Percentiles rank a stretch among this genome's conserved stretches.
Evolutionary conservation across 2,888 invertebrate genomes (phyloP).

Genomic region (Pimpla rufipes): DNA sequence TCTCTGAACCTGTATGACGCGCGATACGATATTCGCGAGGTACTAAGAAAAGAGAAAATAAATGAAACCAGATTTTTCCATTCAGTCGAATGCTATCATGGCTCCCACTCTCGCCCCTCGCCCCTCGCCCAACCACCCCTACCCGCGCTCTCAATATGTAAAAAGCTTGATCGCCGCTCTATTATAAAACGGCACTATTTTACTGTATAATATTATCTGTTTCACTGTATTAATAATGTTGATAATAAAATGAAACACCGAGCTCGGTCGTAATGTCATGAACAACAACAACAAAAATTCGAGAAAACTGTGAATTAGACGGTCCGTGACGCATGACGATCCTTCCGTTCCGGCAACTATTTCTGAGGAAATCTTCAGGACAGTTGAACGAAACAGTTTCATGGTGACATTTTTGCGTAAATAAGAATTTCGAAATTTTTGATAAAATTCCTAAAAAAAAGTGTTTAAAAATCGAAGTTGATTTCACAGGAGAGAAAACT

Average conservation of each 20-base stretch:
- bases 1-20: conserved; percentile 79
- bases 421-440: too few species aligned
- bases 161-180: conserved; percentile 77
- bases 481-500: too few species aligned
- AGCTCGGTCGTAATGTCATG: conserved; percentile 33
- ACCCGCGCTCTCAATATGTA: conserved; percentile 73
- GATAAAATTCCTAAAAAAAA: too few species aligned
- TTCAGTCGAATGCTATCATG: conserved; percentile 69
- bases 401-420: too few species aligned
- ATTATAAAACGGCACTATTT: conserved; percentile 82
- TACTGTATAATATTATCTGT: conserved; percentile 82
- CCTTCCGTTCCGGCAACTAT: background rate
- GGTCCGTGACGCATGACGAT: background rate
- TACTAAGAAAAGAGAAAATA: conserved; percentile 57
- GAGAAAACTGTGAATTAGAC: background rate
- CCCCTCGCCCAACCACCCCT: conserved; percentile 1
- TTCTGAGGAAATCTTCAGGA: background rate
- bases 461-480: too few species aligned
- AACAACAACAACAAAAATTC: background rate
- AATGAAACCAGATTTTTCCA: conserved; percentile 43
- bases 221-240: conserved; percentile 83
- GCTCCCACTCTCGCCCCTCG: background rate
- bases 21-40: conserved; percentile 27
- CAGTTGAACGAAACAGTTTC: too few species aligned
- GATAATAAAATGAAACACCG: conserved; percentile 78